A percentile compares a stretch with the other conserved stretches of the same genome.
Conservation (phyloP, 2,113 vertebrate genomes). For the Stomatorhinus ivindoensis region DNA sequence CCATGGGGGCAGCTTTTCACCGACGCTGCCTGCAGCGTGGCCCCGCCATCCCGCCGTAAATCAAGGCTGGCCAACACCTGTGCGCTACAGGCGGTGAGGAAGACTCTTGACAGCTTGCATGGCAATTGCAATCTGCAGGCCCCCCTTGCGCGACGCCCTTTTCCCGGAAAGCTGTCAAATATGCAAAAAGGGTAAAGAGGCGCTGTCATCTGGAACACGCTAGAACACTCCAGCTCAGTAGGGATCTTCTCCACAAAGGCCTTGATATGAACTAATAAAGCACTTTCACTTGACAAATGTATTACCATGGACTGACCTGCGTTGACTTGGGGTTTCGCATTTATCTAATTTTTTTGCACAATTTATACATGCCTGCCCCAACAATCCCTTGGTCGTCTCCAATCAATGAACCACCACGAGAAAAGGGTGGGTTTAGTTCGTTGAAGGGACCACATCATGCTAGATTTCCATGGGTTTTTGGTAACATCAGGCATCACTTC, state of each 20-base stretch:
- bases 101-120: slow-evolving; percentile 37
- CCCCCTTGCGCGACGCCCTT: slow-evolving; percentile 18
- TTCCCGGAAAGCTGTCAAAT: slow-evolving; percentile 29
- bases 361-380: background rate
- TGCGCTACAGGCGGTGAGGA: slow-evolving; percentile 30
- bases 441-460: background rate
- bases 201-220: slow-evolving; percentile 28
- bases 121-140: slow-evolving; percentile 34
- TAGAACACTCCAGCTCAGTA: slow-evolving; percentile 11
- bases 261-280: slow-evolving; percentile 19
- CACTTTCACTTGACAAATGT: slow-evolving; percentile 12
- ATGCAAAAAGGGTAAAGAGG: slow-evolving; percentile 26
- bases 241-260: slow-evolving; percentile 4
- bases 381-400: background rate
- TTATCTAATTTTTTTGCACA: background rate
- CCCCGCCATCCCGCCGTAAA: slow-evolving; percentile 23
- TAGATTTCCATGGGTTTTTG: background rate
- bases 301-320: slow-evolving; percentile 5
- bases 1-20: background rate
- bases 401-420: background rate
- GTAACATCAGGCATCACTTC: background rate
- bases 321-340: background rate
- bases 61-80: slow-evolving; percentile 32
- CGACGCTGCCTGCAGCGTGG: slow-evolving; percentile 14
- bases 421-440: background rate